Evolutionary conservation across 2,888 invertebrate genomes (phyloP), one percentile per base, ranked within the genome.

Genomic region (Bimastos eiseni): DNA sequence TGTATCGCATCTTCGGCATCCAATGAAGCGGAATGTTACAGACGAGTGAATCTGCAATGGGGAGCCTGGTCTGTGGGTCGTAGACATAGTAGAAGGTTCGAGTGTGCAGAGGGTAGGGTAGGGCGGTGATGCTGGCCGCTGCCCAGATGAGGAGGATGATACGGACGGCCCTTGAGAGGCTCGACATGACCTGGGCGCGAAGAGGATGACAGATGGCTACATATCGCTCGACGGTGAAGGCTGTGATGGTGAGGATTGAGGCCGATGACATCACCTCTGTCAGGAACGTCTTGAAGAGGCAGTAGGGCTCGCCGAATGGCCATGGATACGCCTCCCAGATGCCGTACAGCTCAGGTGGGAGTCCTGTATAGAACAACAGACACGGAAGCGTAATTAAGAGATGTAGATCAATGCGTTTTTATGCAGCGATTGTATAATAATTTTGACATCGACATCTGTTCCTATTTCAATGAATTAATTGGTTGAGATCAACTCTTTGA

Each of bases 241-340:
- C 97, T 88, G 98, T 97, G 93, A 98, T 98, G 37, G 98, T 98
- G 94, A 98, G 95, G 89, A 98, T 97, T 0, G 98, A 98, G 0
- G 97, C 98, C 95, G 98, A 98, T 0, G 97, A 97, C 0, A 98
- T 97, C 95, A 95, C 94, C 93, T 96, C 96, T 5, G 95, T 95
- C 36, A 95, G 93, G 90, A 95, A 94, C 11, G 95, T 95, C 90
- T 95, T 95, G 91, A 96, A 93, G 91, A 95, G 94, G 93, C 96
- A 96, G 92, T 95, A 94, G 33, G 94, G 93, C 90, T 93, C 93
- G 6, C 95, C 95, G 91, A 95, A 94, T 84, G 94, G 93, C 93
- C 94, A 94, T 5, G 95, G 95, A 92, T 95, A 95, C 88, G 95
- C 95, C 91, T 95, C 94, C 95, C 95, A 95, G 92, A 95, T 94